phyloP scores from a whole-genome alignment of 64 coral and sea anemone species.

The Dendrophyllia cribrosa region DNA sequence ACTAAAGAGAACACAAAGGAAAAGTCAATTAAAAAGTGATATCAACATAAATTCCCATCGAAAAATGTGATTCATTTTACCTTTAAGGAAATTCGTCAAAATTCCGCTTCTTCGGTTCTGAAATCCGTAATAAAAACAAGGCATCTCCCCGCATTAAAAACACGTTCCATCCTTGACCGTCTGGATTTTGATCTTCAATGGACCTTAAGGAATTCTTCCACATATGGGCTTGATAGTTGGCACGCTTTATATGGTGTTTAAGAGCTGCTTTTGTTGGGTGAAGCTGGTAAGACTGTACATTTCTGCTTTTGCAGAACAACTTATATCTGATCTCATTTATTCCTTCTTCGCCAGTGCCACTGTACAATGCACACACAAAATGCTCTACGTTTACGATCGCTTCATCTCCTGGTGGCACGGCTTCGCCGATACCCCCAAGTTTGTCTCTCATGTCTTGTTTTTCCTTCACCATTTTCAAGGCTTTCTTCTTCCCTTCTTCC shows the following conservation, averaged over 20 bases:
- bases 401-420: conserved; percentile 37
- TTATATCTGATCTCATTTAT: conserved; percentile 70
- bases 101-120: no score
- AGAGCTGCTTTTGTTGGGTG: conserved; percentile 65
- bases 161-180: conserved; percentile 78
- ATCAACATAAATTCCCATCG: no score
- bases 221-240: conserved; percentile 71
- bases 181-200: conserved; percentile 36
- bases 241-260: conserved; percentile 46
- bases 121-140: no score
- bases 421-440: conserved; percentile 50
- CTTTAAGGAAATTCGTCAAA: no score
- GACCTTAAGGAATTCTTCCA: conserved; percentile 66
- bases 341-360: conserved; percentile 24
- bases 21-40: no score
- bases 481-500: conserved; percentile 72
- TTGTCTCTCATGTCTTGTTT: conserved; percentile 18
- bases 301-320: conserved; percentile 69
- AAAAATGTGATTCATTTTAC: no score
- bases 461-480: conserved; percentile 56
- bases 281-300: conserved; percentile 62
- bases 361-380: conserved; percentile 70
- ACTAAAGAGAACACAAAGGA: no score
- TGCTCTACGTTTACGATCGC: conserved; percentile 61
- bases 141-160: no score